These are phyloP conservation scores for Pionites leucogaster DNA, from an alignment of 2,113 vertebrate species.

Conservation along the genomic window DNA sequence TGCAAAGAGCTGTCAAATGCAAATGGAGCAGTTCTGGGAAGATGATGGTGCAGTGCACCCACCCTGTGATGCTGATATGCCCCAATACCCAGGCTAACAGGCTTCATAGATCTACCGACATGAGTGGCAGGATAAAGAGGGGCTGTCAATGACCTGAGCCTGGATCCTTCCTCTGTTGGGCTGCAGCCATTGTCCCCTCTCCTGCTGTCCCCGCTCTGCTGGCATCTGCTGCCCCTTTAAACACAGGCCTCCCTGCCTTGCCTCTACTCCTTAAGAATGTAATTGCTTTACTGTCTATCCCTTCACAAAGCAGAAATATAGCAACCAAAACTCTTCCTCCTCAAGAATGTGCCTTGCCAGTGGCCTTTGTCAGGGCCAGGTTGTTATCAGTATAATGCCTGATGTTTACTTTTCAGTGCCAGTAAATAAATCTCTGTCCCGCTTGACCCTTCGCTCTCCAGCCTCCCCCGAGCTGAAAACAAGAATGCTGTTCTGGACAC, in stretches of 20 bases:
- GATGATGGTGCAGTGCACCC: background rate
- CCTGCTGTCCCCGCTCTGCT: background rate
- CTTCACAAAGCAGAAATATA: conserved; percentile 12
- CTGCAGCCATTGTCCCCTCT: background rate
- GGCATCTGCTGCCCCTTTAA: background rate
- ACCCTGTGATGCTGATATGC: background rate
- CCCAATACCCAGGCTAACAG: background rate
- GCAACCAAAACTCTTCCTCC: conserved; percentile 44
- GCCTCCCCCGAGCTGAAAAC: conserved; percentile 74
- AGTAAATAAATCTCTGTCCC: conserved; percentile 74
- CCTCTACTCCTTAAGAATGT: background rate
- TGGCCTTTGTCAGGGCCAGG: conserved; percentile 66
- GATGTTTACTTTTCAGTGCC: conserved; percentile 63
- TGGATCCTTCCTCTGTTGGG: background rate
- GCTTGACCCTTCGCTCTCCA: conserved; percentile 75
- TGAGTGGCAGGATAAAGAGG: background rate
- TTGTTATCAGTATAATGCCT: conserved; percentile 59
- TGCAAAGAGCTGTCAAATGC: background rate
- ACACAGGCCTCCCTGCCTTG: background rate
- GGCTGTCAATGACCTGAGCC: background rate
- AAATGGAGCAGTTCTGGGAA: background rate
- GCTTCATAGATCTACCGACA: background rate
- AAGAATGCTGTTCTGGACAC: conserved; percentile 86
- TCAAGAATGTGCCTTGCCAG: conserved; percentile 62
- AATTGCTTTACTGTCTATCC: background rate